Conservation (phyloP, 2,113 vertebrate species). For the Azemiops feae region DNA sequence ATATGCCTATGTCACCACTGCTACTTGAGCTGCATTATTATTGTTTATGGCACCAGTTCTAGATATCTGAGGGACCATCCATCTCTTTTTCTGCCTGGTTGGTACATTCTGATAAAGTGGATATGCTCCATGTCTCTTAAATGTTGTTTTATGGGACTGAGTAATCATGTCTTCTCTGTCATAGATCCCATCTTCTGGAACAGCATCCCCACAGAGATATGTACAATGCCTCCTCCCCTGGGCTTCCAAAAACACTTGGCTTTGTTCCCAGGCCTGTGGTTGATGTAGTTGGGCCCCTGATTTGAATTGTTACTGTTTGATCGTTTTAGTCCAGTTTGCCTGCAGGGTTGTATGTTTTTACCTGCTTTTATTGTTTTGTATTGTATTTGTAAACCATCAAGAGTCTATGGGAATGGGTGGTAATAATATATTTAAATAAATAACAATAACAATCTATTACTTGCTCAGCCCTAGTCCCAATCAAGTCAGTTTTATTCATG, state of each 20-base stretch:
- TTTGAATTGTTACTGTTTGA: neutral
- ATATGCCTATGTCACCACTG: neutral
- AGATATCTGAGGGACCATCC: neutral
- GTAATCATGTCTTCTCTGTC: neutral
- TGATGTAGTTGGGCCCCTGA: neutral
- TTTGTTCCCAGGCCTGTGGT: neutral
- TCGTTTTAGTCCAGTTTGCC: neutral
- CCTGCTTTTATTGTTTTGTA: neutral
- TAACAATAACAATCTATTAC: neutral
- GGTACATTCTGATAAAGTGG: neutral
- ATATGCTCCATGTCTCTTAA: neutral
- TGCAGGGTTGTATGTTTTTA: neutral
- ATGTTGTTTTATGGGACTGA: neutral
- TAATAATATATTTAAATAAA: neutral
- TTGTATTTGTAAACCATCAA: neutral
- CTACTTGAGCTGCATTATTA: neutral
- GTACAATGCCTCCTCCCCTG: neutral
- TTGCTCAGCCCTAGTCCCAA: neutral
- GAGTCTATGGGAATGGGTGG: neutral
- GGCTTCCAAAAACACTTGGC: neutral
- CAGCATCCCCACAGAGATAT: neutral
- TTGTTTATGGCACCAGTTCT: neutral
- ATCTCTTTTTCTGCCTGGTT: neutral
- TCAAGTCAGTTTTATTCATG: neutral
- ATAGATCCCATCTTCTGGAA: neutral